Evolutionary conservation across 1,140 invertebrate genomes (phyloP).

Genomic region (Formica exsecta): DNA sequence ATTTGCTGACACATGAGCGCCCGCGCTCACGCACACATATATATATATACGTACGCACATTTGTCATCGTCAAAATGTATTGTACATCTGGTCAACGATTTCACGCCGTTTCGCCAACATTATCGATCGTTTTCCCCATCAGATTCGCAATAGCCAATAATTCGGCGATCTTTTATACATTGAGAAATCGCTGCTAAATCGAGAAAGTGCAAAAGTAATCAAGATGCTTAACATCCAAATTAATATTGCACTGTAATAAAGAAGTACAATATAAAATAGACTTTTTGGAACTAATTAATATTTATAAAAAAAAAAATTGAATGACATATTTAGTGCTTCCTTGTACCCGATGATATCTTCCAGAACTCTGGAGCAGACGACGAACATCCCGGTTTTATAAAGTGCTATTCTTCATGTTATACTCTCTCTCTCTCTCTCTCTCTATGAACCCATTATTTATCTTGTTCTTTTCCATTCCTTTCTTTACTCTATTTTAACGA

Average conservation of each 20-base stretch:
- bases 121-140: conserved; percentile 35
- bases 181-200: background rate
- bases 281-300: background rate
- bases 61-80: conserved; percentile 31
- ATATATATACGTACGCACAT: background rate
- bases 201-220: background rate
- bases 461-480: background rate
- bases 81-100: conserved; percentile 10
- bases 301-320: background rate
- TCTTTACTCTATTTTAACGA: background rate
- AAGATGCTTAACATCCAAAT: background rate
- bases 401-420: background rate
- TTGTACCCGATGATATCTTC: background rate
- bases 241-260: background rate
- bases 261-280: background rate
- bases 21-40: background rate
- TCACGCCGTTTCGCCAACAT: conserved; percentile 2
- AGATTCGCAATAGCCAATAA: background rate
- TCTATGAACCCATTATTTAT: background rate
- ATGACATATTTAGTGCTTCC: background rate
- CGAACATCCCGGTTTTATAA: background rate
- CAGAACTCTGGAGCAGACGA: background rate
- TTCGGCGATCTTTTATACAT: background rate
- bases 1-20: conserved; percentile 62
- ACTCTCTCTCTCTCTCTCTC: background rate